Conservation (phyloP, 2,888 invertebrate genomes). For the Pollenia labialis region DNA sequence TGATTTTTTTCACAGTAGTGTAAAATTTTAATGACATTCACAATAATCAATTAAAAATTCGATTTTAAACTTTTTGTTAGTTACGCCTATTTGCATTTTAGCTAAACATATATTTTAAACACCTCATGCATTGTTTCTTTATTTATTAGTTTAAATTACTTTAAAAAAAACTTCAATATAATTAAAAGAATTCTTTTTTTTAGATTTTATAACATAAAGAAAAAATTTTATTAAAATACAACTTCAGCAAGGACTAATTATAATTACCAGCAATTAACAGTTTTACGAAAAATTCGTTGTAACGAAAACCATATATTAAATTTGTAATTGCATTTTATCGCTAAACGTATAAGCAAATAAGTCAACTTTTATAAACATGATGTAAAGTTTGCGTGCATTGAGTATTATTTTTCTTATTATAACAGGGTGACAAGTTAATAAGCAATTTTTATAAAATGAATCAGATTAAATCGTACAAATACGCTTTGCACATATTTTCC, state of each 20-base stretch:
- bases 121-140: too few species aligned
- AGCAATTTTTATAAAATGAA: background rate
- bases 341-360: background rate
- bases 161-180: too few species aligned
- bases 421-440: conserved; percentile 27
- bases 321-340: conserved; percentile 4
- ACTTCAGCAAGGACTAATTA: background rate
- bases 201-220: too few species aligned
- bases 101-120: too few species aligned
- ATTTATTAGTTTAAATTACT: too few species aligned
- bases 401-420: background rate
- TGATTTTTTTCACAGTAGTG: too few species aligned
- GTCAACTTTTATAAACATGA: background rate
- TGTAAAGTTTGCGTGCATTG: conserved; percentile 14
- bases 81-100: too few species aligned
- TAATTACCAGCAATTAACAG: conserved; percentile 10
- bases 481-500: background rate
- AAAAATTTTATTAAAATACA: too few species aligned
- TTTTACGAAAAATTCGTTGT: conserved; percentile 4
- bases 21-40: too few species aligned
- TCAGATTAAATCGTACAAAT: background rate
- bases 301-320: background rate
- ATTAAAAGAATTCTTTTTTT: too few species aligned
- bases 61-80: too few species aligned
- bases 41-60: too few species aligned